Conservation (phyloP, 2,888 invertebrate species). For the Macrophya annulata region DNA sequence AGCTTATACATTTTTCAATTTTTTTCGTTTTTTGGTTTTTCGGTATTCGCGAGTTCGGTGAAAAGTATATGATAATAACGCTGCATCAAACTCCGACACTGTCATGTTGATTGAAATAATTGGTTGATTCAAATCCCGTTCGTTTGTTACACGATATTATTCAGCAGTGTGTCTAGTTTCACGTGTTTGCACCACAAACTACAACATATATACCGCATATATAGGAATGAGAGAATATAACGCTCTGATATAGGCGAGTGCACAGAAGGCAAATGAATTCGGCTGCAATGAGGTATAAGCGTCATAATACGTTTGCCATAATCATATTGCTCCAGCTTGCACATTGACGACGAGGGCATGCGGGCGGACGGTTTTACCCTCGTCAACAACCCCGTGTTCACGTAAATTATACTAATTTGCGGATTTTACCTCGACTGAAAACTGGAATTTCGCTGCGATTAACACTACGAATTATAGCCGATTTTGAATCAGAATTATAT, state of each 20-base stretch:
- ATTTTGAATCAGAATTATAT: not conserved
- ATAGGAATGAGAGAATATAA: conserved; percentile 37
- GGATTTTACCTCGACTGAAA: conserved; percentile 37
- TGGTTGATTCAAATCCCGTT: conserved; percentile 44
- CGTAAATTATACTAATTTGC: conserved; percentile 38
- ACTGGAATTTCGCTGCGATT: conserved; percentile 20
- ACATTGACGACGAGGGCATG: conserved; percentile 26
- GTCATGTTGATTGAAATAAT: conserved; percentile 47
- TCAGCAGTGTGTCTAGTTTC: conserved; percentile 30
- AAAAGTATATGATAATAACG: not conserved
- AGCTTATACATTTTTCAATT: not conserved
- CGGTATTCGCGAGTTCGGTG: not conserved
- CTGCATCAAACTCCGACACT: not conserved
- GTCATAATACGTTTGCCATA: conserved; percentile 66
- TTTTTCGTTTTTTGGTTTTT: not conserved
- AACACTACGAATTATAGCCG: conserved; percentile 21
- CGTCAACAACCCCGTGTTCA: conserved; percentile 35
- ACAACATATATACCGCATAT: not conserved
- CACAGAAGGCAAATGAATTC: conserved; percentile 64
- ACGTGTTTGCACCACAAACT: conserved; percentile 35
- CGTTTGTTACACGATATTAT: conserved; percentile 29
- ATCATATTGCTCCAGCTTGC: conserved; percentile 63
- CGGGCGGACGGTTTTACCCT: not conserved
- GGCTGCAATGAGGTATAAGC: conserved; percentile 57
- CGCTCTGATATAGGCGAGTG: conserved; percentile 23